Conservation (phyloP, 1,140 invertebrate species). For the Arctopsyche grandis region DNA sequence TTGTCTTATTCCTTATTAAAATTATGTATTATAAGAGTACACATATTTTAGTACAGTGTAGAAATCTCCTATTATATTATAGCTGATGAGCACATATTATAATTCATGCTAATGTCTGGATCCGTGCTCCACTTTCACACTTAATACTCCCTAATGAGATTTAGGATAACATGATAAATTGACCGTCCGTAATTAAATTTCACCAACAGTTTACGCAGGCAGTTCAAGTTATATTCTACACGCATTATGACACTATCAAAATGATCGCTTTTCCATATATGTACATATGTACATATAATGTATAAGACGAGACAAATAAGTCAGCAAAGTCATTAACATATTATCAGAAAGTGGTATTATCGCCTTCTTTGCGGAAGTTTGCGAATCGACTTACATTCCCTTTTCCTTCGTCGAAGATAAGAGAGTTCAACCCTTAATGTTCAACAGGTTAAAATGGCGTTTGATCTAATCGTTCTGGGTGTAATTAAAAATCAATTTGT, state of each 20-base stretch:
- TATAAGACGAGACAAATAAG: too few species aligned
- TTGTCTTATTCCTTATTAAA: too few species aligned
- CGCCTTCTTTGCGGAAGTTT: too few species aligned
- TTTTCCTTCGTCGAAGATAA: conserved; percentile 7
- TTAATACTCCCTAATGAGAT: conserved; percentile 22
- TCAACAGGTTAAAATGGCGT: not conserved
- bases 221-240: not conserved
- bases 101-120: conserved; percentile 27
- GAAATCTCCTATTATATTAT: not conserved
- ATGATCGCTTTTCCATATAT: not conserved
- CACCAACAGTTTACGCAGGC: conserved; percentile 13
- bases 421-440: not conserved
- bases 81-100: conserved; percentile 3
- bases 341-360: too few species aligned
- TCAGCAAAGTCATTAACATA: too few species aligned
- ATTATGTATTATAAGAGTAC: too few species aligned
- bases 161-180: conserved; percentile 31
- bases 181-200: conserved; percentile 32
- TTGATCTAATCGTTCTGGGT: not conserved
- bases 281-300: too few species aligned
- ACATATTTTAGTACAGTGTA: too few species aligned
- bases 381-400: not conserved
- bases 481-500: conserved; percentile 18
- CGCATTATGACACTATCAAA: conserved; percentile 20
- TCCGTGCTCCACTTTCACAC: conserved; percentile 28